Base-by-base conservation (phyloP, 2,888 invertebrate species). In the Lordiphosa andalusiaca region DNA sequence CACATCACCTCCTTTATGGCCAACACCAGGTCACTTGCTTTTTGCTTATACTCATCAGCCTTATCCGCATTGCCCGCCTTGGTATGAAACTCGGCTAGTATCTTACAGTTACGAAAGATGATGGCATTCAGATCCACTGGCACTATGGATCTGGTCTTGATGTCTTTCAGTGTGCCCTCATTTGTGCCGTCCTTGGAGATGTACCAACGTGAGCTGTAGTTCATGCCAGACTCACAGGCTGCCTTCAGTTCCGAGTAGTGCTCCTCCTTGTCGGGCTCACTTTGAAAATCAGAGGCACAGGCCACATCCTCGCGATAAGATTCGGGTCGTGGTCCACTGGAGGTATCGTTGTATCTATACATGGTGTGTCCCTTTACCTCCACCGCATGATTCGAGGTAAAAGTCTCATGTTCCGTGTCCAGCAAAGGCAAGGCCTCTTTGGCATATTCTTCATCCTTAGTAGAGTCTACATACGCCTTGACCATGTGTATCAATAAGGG, bases 181-280 rank as follows among this genome's bases (percentile, higher is more conserved):
- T 93, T 93, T 0, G 93, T 92, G 7, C 92, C 93, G 54, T 93
- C 92, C 0, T 92, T 89, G 13, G 88, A 84, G 51, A 95, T 92
- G 87, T 96, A 95, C 98, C 98, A 98, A 41, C 98, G 91, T 1
- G 94, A 94, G 0, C 96, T 96, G 89, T 97, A 98, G 86, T 98
- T 97, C 97, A 97, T 97, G 1, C 98, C 98, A 0, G 96, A 96
- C 88, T 98, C 98, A 0, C 97, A 97, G 0, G 95, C 97, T 0
- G 97, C 94, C 83, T 96, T 96, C 30, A 98, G 82, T 84, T 98
- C 94, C 0, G 95, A 93, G 87, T 95, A 97, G 69, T 94, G 91
- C 16, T 91, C 91, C 67, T 93, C 92, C 65, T 92, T 93, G 53
- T 92, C 91, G 3, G 90, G 90, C 0, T 88, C 78, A 0, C 91